Conservation (phyloP, 2,113 vertebrate genomes). For the Ailuropoda melanoleuca region DNA sequence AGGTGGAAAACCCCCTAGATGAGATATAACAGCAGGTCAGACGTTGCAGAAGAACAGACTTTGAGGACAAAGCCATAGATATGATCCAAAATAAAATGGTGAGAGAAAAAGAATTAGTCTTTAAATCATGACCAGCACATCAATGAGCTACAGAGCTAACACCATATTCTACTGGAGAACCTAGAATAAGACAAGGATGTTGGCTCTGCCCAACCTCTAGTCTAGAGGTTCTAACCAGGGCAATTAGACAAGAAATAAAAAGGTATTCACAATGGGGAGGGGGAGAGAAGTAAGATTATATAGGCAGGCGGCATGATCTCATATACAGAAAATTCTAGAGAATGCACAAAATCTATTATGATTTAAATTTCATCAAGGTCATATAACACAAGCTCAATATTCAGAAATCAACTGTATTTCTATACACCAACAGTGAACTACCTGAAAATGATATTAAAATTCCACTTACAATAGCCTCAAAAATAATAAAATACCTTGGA, state of each 20-base stretch:
- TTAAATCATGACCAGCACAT: neutral
- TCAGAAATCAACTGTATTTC: neutral
- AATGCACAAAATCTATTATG: neutral
- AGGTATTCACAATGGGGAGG: neutral
- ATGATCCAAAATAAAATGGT: neutral
- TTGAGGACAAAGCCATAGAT: neutral
- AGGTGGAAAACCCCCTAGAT: neutral
- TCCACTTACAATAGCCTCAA: neutral
- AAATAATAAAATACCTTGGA: neutral
- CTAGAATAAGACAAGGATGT: neutral
- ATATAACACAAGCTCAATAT: neutral
- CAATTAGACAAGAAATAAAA: neutral
- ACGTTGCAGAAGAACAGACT: neutral
- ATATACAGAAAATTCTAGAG: neutral
- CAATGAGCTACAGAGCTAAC: neutral
- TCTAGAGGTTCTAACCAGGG: neutral
- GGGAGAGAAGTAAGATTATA: neutral
- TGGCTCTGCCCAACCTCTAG: neutral
- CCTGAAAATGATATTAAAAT: neutral
- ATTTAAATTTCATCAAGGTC: neutral
- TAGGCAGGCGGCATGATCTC: neutral
- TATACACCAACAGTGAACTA: neutral
- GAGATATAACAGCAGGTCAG: neutral
- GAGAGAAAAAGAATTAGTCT: neutral
- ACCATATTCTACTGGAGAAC: neutral